Evolutionary conservation across 2,797 vertebrate genomes (phyloP), one percentile per base, ranked within the genome.

Genomic region (Novumbra hubbsi): DNA sequence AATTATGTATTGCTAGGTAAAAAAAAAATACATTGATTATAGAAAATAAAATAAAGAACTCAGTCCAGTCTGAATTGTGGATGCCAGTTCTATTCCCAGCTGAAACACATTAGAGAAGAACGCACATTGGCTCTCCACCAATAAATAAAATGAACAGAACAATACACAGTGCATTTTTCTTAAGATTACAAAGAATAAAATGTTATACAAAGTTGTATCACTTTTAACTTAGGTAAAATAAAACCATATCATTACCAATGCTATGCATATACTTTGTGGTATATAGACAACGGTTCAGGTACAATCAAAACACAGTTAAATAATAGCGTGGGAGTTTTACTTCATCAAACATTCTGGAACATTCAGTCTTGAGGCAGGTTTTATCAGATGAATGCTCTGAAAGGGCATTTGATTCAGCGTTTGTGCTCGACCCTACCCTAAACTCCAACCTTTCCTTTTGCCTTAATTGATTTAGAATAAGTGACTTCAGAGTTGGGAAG

Each of bases 81-180:
- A 38, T n/a, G n/a, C 41, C 70, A 66, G 77, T 73, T 24, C 16
- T 38, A 71, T 69, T 7, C 14, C 27, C 30, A 55, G 12, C 60
- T 68, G 27, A 75, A 49, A 78, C 66, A 28, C 70, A 73, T 68
- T 73, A 69, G 71, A 49, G 70, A 8, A 30, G 19, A 75, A 65
- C 75, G n/a, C 55, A 3, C 19, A 66, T 21, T 49, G n/a, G 55
- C 48, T 73, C 24, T 24, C 68, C 65, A 50, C 38, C 38, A 68
- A 75, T 50, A 71, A 60, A 64, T 48, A 57, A 2, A n/a, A 73
- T 30, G 50, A 60, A 14, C 17, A 3, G 17, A 77, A 69, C 8
- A 68, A 30, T 30, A 0, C 41, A 41, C 70, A 27, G 19, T n/a
- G n/a, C n/a, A n/a, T n/a, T n/a, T n/a, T n/a, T n/a, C n/a, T n/a